Conservation (phyloP, 2,113 vertebrate genomes). For the Lontra canadensis region DNA sequence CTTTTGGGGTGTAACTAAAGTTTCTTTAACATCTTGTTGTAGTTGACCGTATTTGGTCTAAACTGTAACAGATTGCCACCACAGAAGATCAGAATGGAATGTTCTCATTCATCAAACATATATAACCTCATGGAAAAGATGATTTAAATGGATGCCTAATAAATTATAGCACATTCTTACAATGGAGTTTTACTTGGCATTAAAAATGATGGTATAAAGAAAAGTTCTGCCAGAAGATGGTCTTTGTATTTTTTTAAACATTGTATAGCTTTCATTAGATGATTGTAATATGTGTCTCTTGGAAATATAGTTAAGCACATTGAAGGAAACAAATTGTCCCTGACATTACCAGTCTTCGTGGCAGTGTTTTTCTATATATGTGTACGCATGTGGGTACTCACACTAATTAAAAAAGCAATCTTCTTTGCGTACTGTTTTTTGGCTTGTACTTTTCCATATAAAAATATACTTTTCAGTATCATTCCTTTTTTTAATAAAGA, state of each 20-base stretch:
- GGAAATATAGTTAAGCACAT: constrained; percentile 6
- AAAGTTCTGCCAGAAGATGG: not conserved
- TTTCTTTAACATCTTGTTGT: constrained; percentile 4
- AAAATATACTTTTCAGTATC: not conserved
- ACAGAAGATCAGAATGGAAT: not conserved
- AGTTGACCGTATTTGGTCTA: not conserved
- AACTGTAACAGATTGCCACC: not conserved
- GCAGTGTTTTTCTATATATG: not conserved
- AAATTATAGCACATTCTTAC: not conserved
- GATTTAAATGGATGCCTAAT: constrained; percentile 28
- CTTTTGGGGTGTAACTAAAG: not conserved
- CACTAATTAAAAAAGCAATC: not conserved
- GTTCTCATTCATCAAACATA: not conserved
- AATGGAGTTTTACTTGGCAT: constrained; percentile 36
- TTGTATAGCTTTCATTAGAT: not conserved
- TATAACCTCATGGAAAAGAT: not conserved
- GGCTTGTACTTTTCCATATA: not conserved
- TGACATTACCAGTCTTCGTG: not conserved
- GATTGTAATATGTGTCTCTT: not conserved
- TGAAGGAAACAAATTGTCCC: not conserved
- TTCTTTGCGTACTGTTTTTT: not conserved
- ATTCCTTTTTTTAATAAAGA: not conserved
- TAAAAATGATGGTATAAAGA: not conserved
- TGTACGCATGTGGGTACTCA: not conserved
- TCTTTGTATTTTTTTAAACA: constrained; percentile 29